Evolutionary conservation across 2,888 invertebrate species (phyloP).

Genomic region (Chironomus riparius): DNA sequence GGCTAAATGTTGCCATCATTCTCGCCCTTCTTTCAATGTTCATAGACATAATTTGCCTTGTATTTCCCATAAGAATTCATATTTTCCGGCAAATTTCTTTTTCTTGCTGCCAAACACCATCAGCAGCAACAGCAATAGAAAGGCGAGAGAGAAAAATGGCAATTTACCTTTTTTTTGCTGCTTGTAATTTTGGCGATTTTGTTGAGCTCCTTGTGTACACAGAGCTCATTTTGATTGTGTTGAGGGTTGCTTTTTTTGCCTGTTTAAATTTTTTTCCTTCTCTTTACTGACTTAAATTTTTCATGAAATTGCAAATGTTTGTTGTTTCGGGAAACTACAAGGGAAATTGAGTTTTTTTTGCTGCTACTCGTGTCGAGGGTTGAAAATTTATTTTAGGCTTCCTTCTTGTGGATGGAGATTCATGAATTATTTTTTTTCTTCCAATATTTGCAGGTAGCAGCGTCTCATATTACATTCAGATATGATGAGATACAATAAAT

Average conservation of each 20-base stretch:
- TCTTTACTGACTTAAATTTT: background rate
- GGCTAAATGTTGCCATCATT: background rate
- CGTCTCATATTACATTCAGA: background rate
- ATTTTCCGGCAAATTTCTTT: constrained; percentile 7
- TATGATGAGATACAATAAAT: background rate
- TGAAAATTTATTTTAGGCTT: too few species aligned
- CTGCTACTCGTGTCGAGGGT: background rate
- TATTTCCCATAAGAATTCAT: constrained; percentile 22
- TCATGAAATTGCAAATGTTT: constrained; percentile 11
- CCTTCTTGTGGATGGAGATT: too few species aligned
- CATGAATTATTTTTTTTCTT: too few species aligned
- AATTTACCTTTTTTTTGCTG: constrained; percentile 5
- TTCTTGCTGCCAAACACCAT: background rate
- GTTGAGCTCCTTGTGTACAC: background rate
- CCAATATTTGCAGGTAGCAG: background rate
- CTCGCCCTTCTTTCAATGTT: background rate
- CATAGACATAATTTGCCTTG: constrained; percentile 13
- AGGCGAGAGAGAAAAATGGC: background rate
- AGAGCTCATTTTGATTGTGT: background rate
- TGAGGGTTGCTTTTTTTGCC: background rate
- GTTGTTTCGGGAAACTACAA: background rate
- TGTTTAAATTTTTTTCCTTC: background rate
- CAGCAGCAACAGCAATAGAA: too few species aligned
- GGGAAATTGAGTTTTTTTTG: background rate
- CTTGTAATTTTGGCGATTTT: constrained; percentile 13